Conservation (phyloP, 2,797 vertebrate genomes). For the Phalanger gymnotis region DNA sequence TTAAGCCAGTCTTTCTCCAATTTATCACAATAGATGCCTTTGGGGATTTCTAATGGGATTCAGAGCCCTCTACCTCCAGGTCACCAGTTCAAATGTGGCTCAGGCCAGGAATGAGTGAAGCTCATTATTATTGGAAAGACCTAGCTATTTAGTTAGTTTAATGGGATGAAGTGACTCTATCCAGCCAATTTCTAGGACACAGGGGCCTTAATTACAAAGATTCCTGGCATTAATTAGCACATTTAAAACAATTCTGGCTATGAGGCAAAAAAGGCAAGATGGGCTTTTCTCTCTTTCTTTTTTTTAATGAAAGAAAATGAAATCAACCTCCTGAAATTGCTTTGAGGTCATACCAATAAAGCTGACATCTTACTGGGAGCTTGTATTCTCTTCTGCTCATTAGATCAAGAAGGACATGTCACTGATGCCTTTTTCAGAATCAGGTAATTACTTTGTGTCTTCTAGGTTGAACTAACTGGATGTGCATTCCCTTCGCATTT, state of each 20-base stretch:
- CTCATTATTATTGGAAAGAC: constrained; percentile 61
- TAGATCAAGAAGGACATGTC: not conserved
- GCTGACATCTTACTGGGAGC: not conserved
- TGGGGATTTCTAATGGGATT: constrained; percentile 65
- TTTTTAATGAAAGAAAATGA: constrained; percentile 13
- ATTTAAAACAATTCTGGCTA: constrained; percentile 54
- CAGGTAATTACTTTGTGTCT: not conserved
- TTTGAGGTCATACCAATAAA: constrained; percentile 28
- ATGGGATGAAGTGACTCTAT: constrained; percentile 28
- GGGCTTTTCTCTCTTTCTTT: not conserved
- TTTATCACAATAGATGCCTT: constrained; percentile 66
- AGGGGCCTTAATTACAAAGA: constrained; percentile 44
- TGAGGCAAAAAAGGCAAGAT: constrained; percentile 22
- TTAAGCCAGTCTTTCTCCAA: constrained; percentile 69
- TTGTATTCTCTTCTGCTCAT: not conserved
- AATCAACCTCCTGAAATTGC: constrained; percentile 13
- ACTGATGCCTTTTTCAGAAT: not conserved
- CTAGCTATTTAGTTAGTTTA: constrained; percentile 46
- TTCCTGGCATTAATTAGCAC: constrained; percentile 50
- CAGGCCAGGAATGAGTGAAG: constrained; percentile 56
- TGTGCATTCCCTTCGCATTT: not conserved
- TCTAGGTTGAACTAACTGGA: not conserved
- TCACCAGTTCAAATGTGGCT: constrained; percentile 62
- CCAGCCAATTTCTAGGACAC: constrained; percentile 58
- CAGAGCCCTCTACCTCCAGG: constrained; percentile 65